Conservation (phyloP, 2,797 vertebrate species). For the Tolypeutes matacus region DNA sequence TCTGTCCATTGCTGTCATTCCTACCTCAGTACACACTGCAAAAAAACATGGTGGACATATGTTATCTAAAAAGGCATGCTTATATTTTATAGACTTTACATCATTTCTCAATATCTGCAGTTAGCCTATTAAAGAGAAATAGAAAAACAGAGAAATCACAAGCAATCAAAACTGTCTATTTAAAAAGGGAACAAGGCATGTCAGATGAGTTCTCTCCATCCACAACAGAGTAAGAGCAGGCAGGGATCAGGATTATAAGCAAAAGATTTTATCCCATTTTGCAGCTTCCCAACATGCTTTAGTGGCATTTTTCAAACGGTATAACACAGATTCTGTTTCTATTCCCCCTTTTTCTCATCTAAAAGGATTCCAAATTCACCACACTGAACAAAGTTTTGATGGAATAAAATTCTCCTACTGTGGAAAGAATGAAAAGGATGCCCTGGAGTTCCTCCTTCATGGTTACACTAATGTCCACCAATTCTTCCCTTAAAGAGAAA, state of each 20-base stretch:
- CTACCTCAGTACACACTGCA: slow-evolving; percentile 60
- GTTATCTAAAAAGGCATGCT: slow-evolving; percentile 10
- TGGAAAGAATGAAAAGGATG: neutral
- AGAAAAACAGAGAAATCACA: slow-evolving; percentile 63
- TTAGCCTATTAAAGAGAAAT: slow-evolving; percentile 54
- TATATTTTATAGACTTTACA: slow-evolving; percentile 6
- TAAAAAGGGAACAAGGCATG: slow-evolving; percentile 13
- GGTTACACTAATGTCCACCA: neutral
- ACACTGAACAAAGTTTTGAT: neutral
- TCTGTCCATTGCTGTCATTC: slow-evolving; percentile 63
- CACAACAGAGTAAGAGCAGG: neutral
- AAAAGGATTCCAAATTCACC: slow-evolving; percentile 25
- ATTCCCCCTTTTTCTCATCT: neutral
- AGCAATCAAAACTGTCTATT: slow-evolving; percentile 46
- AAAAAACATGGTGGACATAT: slow-evolving; percentile 16
- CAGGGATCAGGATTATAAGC: neutral
- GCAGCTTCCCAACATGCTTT: neutral
- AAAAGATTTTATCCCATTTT: neutral
- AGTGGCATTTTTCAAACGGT: neutral
- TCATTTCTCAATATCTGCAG: slow-evolving; percentile 49
- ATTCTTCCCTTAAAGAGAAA: neutral
- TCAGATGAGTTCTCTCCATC: slow-evolving; percentile 9
- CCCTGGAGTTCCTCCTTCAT: neutral
- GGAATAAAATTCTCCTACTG: neutral
- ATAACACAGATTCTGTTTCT: neutral